Evolutionary conservation across 2,797 vertebrate species (phyloP), one percentile per base, ranked within the genome.

Genomic region (Dermochelys coriacea): DNA sequence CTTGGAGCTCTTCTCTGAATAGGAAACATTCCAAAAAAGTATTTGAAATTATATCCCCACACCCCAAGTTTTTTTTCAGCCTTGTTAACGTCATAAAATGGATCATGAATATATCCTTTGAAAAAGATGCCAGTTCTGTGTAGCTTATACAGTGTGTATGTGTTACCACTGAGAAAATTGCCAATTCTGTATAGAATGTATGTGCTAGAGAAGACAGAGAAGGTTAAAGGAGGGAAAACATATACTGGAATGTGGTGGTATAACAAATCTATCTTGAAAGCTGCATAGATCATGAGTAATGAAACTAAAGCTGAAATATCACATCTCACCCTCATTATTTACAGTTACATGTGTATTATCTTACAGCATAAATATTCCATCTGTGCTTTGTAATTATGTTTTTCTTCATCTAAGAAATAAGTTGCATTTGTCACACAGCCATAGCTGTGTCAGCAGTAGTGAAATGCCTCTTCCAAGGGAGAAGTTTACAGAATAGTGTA

Each of bases 351-450:
- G 86, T 77, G 93, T 96, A 94, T 97, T 97, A 97, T 97, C 97
- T 97, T 96, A 94, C 92, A 88, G 94, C 87, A 94, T 96, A 96
- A 97, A 97, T 97, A 97, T 94, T 96, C 95, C 94, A 93, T 93
- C 96, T 96, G 93, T 86, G 92, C 93, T 90, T 95, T 96, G 90
- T 83, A 93, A 93, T 91, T 87, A 93, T 84, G 23, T 93, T 97
- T 98, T 95, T 78, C 93, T 98, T 94, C 93, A 89, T 89, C 95
- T 83, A 96, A 91, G 94, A 95, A 94, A 97, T 96, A 96, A 94
- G 89, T 82, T 93, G 85, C 86, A 96, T 97, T 95, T 96, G 93
- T 96, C 97, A 97, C 89, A 93, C 94, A 83, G 95, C 93, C 89
- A 41, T 89, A 94, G 94, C 94, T 97, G 95, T 96, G 95, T 95